Evolutionary conservation across 2,888 invertebrate species (phyloP).

Genomic region (Drosophila kanekoi): DNA sequence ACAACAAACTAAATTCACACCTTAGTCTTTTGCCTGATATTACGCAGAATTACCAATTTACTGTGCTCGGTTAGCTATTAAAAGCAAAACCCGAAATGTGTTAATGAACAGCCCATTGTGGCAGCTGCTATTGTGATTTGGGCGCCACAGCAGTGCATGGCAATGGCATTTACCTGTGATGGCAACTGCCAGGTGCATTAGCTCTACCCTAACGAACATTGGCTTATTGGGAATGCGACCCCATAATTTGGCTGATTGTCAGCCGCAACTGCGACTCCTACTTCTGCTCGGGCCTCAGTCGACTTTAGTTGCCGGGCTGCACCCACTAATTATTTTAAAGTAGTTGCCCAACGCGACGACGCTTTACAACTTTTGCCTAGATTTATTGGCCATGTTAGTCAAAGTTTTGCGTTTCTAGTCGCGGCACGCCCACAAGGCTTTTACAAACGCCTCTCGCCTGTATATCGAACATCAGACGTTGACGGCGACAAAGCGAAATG

Average conservation of each 20-base stretch:
- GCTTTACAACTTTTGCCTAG: conserved; percentile 61
- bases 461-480: conserved; percentile 46
- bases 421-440: conserved; percentile 34
- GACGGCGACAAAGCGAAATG: conserved; percentile 71
- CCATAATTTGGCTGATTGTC: conserved; percentile 74
- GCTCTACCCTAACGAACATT: not conserved
- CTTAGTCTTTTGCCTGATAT: conserved; percentile 11
- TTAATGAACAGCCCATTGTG: conserved; percentile 67
- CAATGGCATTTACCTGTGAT: conserved; percentile 37
- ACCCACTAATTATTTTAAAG: conserved; percentile 80
- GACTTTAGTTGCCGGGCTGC: conserved; percentile 62
- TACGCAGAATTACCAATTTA: conserved; percentile 15
- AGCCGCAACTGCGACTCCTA: conserved; percentile 36
- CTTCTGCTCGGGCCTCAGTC: conserved; percentile 17
- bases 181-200: conserved; percentile 35
- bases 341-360: conserved; percentile 70
- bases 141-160: conserved; percentile 12
- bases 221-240: conserved; percentile 53
- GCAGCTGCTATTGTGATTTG: conserved; percentile 58
- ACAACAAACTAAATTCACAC: conserved; percentile 32
- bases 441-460: conserved; percentile 34
- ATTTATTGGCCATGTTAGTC: conserved; percentile 69
- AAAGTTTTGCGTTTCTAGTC: conserved; percentile 51
- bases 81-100: conserved; percentile 44
- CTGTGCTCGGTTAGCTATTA: conserved; percentile 6